phyloP scores from a whole-genome alignment of 1,140 invertebrate genomes.

The Asobara japonica region DNA sequence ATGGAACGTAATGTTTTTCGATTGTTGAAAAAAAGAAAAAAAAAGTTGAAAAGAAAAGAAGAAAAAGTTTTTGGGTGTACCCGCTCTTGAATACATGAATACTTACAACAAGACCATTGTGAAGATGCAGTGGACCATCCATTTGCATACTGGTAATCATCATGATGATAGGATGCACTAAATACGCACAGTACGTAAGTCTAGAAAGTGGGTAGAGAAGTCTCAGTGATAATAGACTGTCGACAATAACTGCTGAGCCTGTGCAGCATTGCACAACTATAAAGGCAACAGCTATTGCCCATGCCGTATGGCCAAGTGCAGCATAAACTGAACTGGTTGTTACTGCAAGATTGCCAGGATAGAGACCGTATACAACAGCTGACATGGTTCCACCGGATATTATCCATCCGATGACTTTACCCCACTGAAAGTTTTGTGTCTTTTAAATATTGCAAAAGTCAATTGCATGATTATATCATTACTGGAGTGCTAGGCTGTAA shows the following conservation, averaged over 20 bases:
- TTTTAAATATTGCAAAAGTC: neutral
- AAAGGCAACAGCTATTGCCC: conserved; percentile 81
- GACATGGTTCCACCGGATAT: conserved; percentile 69
- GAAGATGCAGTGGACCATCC: conserved; percentile 80
- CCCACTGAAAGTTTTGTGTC: conserved; percentile 41
- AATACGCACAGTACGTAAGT: conserved; percentile 90
- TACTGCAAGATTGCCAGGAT: conserved; percentile 74
- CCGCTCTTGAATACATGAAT: neutral
- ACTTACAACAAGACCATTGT: conserved; percentile 77
- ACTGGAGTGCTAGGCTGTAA: no score
- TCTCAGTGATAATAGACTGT: conserved; percentile 81
- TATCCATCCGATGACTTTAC: conserved; percentile 70
- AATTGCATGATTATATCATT: neutral
- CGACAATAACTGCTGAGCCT: conserved; percentile 78
- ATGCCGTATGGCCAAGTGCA: conserved; percentile 74
- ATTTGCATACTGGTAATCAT: conserved; percentile 79
- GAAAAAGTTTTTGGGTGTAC: neutral
- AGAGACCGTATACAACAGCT: conserved; percentile 81
- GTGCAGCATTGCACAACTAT: conserved; percentile 83
- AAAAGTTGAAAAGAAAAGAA: conserved; percentile 8
- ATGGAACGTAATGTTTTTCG: no score
- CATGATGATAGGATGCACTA: conserved; percentile 89
- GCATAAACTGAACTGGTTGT: conserved; percentile 71
- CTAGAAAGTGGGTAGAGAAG: conserved; percentile 85
- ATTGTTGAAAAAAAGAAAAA: no score